Conservation (phyloP, 2,797 vertebrate species). For the Miichthys miiuy region DNA sequence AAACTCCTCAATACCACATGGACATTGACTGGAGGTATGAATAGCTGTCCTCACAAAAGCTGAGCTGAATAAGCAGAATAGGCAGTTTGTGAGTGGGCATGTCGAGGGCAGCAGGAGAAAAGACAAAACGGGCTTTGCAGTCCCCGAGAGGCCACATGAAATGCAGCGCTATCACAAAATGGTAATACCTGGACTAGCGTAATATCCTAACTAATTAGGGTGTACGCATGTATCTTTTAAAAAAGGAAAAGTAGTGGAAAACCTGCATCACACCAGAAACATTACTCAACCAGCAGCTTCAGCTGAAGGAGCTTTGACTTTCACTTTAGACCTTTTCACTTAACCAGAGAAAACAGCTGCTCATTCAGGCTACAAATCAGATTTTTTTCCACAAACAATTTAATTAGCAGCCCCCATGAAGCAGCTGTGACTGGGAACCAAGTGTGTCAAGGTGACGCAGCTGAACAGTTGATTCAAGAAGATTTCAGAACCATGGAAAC, state of each 20-base stretch:
- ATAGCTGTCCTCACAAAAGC: constrained; percentile 74
- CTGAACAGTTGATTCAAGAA: constrained; percentile 54
- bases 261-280: neutral
- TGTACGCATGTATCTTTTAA: neutral
- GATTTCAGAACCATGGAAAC: constrained; percentile 65
- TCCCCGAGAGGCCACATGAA: constrained; percentile 48
- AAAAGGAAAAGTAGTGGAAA: constrained; percentile 6
- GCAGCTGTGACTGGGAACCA: constrained; percentile 68
- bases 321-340: constrained; percentile 62
- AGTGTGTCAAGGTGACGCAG: constrained; percentile 80
- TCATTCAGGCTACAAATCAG: constrained; percentile 64
- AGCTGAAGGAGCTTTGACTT: constrained; percentile 55
- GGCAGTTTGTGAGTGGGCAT: constrained; percentile 67
- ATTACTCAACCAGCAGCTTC: constrained; percentile 8
- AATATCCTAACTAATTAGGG: constrained; percentile 1
- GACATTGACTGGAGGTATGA: constrained; percentile 70
- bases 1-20: constrained; percentile 49
- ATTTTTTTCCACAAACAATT: constrained; percentile 71
- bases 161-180: constrained; percentile 39
- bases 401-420: constrained; percentile 67
- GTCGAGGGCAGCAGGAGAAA: constrained; percentile 65
- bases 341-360: constrained; percentile 69
- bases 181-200: constrained; percentile 12
- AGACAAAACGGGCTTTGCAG: constrained; percentile 62
- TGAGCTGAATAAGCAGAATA: constrained; percentile 78